phyloP scores from a whole-genome alignment of 64 coral and sea anemone species.

The Orbicella faveolata region DNA sequence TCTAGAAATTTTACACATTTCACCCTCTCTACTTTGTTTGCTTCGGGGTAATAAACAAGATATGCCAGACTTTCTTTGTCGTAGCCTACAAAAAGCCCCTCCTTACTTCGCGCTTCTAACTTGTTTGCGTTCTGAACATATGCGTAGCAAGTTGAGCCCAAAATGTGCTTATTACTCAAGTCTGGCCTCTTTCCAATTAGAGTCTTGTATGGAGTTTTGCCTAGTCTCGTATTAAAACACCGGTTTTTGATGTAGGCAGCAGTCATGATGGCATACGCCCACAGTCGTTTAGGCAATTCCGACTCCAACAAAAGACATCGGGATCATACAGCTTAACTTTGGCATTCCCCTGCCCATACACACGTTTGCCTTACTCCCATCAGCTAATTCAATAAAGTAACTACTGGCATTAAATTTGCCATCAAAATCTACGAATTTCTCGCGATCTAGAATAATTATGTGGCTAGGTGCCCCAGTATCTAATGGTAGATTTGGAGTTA shows the following conservation, averaged over 20 bases:
- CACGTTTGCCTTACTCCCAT: conserved; percentile 24
- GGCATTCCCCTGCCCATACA: not conserved
- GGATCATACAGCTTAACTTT: conserved; percentile 25
- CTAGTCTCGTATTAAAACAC: conserved; percentile 9
- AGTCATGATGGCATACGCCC: not conserved
- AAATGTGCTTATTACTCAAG: conserved; percentile 37
- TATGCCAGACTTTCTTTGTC: conserved; percentile 66
- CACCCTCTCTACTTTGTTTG: conserved; percentile 41
- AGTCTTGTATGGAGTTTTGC: not conserved
- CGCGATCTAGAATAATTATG: too few species aligned
- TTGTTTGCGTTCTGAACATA: conserved; percentile 54
- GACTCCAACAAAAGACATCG: conserved; percentile 7
- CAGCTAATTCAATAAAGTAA: conserved; percentile 31
- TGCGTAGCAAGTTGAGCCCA: conserved; percentile 26
- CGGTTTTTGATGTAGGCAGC: not conserved
- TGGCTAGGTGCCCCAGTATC: conserved; percentile 27
- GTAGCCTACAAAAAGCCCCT: conserved; percentile 49
- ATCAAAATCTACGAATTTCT: conserved; percentile 31
- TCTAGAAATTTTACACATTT: conserved; percentile 59
- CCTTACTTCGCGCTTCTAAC: conserved; percentile 30
- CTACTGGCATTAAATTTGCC: conserved; percentile 3
- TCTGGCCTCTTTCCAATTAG: conserved; percentile 47
- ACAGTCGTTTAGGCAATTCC: not conserved
- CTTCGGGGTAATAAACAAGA: conserved; percentile 59
- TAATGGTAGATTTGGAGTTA: conserved; percentile 16